These are phyloP conservation scores for Percina caprodes DNA, from an alignment of 2,113 vertebrate species.

Conservation along the genomic window DNA sequence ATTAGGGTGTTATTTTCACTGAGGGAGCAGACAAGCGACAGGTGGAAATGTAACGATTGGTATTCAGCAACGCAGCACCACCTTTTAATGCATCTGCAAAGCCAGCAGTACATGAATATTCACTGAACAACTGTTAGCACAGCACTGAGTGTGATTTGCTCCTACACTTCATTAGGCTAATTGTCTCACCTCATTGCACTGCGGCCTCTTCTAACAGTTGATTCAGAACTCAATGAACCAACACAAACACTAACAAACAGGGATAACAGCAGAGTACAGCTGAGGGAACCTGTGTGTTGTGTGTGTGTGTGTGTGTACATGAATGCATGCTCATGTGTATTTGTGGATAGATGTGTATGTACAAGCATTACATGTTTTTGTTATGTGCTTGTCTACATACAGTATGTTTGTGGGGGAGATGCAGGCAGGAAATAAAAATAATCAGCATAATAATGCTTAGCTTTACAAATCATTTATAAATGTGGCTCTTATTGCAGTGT, in stretches of 20 bases:
- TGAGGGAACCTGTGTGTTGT: conserved; percentile 17
- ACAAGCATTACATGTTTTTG: neutral
- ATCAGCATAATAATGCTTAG: neutral
- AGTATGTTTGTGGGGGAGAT: neutral
- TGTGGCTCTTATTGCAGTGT: neutral
- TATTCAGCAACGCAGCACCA: conserved; percentile 76
- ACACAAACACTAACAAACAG: conserved; percentile 59
- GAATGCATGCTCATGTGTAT: conserved; percentile 10
- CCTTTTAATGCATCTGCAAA: conserved; percentile 75
- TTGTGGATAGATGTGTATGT: neutral
- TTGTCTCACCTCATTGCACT: conserved; percentile 74
- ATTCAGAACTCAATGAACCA: conserved; percentile 82
- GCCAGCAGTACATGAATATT: conserved; percentile 82
- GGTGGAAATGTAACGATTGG: conserved; percentile 81
- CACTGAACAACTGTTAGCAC: conserved; percentile 76
- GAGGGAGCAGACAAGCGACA: conserved; percentile 59
- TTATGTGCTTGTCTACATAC: neutral
- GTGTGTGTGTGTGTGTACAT: conserved; percentile 26
- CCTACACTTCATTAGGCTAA: conserved; percentile 83
- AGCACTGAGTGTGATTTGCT: conserved; percentile 82
- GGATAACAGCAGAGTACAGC: conserved; percentile 41
- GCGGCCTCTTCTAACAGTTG: conserved; percentile 69
- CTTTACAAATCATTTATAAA: neutral
- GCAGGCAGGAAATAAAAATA: neutral
- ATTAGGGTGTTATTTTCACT: conserved; percentile 64